These are phyloP conservation scores for Pholis gunnellus DNA, from an alignment of 2,113 vertebrate species.

Conservation along the genomic window DNA sequence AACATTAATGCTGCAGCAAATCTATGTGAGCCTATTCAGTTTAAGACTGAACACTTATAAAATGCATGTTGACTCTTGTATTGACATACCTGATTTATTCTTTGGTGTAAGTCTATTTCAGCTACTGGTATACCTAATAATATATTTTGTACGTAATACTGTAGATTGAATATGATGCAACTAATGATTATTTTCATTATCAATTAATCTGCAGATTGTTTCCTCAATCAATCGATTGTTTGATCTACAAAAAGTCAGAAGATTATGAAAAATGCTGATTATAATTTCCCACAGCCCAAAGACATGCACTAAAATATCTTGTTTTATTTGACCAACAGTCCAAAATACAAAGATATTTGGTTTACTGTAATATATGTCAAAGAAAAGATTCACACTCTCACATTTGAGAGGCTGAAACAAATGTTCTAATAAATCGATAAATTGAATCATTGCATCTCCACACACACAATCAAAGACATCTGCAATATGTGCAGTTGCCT, in stretches of 20 bases:
- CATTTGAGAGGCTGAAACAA: neutral
- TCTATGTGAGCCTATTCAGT: neutral
- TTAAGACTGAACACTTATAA: neutral
- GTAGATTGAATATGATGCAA: neutral
- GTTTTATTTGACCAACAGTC: neutral
- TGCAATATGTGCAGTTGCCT: neutral
- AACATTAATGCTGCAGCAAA: slow-evolving; percentile 1
- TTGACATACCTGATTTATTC: neutral
- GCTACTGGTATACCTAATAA: neutral
- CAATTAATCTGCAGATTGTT: neutral
- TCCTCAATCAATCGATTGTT: neutral
- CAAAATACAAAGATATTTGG: neutral
- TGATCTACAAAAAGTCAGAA: neutral
- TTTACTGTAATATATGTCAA: neutral
- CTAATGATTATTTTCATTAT: neutral
- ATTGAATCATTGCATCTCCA: neutral
- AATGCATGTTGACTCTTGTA: neutral
- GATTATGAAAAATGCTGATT: neutral
- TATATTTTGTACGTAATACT: neutral
- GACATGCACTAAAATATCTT: neutral
- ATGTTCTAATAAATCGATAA: neutral
- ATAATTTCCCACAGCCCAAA: neutral
- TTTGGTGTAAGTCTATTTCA: neutral
- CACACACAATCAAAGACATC: neutral
- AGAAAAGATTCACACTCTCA: neutral